phyloP scores from a whole-genome alignment of 2,113 vertebrate species.

The mouse (Mus musculus) region DNA sequence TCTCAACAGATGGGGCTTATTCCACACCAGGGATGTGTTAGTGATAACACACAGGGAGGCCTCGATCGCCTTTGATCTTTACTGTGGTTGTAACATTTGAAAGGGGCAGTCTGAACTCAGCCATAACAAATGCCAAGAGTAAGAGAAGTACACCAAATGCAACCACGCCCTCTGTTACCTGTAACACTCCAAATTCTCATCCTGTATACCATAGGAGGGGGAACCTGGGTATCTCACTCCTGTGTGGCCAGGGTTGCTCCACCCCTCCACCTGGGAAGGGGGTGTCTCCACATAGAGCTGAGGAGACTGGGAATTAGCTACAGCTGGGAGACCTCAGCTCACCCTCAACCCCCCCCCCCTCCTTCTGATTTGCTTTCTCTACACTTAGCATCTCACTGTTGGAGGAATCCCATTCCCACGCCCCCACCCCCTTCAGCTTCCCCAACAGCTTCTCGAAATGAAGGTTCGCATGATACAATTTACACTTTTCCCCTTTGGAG shows the following conservation, averaged over 20 bases:
- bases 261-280: neutral
- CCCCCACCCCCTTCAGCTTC: neutral
- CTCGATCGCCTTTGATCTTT: neutral
- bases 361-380: neutral
- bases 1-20: neutral
- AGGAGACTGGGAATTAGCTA: neutral
- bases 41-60: neutral
- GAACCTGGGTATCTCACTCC: neutral
- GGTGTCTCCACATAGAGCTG: neutral
- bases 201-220: neutral
- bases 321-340: neutral
- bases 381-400: neutral
- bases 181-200: neutral
- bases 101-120: slow-evolving; percentile 9
- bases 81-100: neutral
- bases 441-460: neutral
- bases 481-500: neutral
- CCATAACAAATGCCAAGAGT: slow-evolving; percentile 20
- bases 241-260: neutral
- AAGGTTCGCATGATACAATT: neutral
- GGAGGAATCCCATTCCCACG: neutral
- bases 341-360: neutral
- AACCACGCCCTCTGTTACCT: neutral
- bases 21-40: neutral
- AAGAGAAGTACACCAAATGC: neutral